Conservation (phyloP, 2,797 vertebrate genomes). For the Champsocephalus esox region DNA sequence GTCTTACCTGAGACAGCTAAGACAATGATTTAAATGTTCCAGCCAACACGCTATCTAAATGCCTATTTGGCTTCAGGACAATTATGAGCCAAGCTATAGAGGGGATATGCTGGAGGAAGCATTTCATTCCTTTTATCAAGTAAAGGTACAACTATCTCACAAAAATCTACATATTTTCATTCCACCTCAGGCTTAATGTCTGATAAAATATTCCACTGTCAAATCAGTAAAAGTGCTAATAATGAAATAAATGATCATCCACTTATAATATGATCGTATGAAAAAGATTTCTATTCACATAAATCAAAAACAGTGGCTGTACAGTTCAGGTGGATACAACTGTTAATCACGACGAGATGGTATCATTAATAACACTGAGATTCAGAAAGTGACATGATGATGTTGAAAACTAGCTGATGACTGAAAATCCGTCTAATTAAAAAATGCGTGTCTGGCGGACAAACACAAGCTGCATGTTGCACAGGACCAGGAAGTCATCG, state of each 20-base stretch:
- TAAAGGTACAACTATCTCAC: not conserved
- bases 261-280: not conserved
- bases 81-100: conserved; percentile 10
- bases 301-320: conserved; percentile 8
- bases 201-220: not conserved
- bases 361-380: conserved; percentile 40
- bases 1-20: too few species aligned
- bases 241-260: not conserved
- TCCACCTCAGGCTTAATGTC: not conserved
- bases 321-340: conserved; percentile 33
- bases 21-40: conserved; percentile 21
- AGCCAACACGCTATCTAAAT: conserved; percentile 15
- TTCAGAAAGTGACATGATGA: conserved; percentile 27
- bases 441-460: not conserved
- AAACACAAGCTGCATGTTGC: conserved; percentile 6
- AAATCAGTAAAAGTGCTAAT: not conserved
- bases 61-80: conserved; percentile 13
- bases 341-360: conserved; percentile 77
- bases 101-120: not conserved
- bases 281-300: conserved; percentile 10
- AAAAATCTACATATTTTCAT: not conserved
- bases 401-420: not conserved
- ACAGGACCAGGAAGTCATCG: not conserved
- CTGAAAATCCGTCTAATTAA: conserved; percentile 4
- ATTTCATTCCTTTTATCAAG: not conserved